phyloP scores from a whole-genome alignment of 2,888 invertebrate genomes.

The Drosophila fungiperda region DNA sequence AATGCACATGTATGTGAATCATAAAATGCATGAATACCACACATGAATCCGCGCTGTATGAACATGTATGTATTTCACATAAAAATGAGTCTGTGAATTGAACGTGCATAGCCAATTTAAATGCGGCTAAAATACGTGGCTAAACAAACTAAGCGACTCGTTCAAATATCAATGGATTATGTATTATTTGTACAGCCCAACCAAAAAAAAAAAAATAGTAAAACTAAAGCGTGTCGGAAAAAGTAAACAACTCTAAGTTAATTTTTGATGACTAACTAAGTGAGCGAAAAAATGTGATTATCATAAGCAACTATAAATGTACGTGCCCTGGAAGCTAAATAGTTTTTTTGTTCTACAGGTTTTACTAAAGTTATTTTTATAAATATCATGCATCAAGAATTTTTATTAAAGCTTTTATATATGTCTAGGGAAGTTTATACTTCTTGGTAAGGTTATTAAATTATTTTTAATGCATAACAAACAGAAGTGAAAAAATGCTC shows the following conservation, averaged over 20 bases:
- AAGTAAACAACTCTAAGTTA: constrained; percentile 18
- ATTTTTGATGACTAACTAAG: constrained; percentile 42
- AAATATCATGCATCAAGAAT: background rate
- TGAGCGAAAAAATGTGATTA: constrained; percentile 11
- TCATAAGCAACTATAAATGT: constrained; percentile 4
- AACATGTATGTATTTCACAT: constrained; percentile 26
- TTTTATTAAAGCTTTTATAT: background rate
- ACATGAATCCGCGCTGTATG: constrained; percentile 44
- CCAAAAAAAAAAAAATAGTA: background rate
- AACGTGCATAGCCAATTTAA: constrained; percentile 70
- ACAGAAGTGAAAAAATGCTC: background rate
- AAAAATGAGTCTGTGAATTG: constrained; percentile 58
- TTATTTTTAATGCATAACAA: background rate
- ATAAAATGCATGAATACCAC: constrained; percentile 47
- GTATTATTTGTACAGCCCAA: constrained; percentile 8
- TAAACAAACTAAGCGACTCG: constrained; percentile 15
- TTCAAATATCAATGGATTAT: constrained; percentile 40
- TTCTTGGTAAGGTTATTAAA: background rate
- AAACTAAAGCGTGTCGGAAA: constrained; percentile 36
- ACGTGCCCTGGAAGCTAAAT: constrained; percentile 29
- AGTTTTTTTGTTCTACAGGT: constrained; percentile 9
- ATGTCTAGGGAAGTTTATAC: background rate
- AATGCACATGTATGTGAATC: constrained; percentile 49
- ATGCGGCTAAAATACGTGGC: constrained; percentile 39
- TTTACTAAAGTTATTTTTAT: background rate